Evolutionary conservation across 1,140 invertebrate species (phyloP).

Genomic region (Nephotettix cincticeps): DNA sequence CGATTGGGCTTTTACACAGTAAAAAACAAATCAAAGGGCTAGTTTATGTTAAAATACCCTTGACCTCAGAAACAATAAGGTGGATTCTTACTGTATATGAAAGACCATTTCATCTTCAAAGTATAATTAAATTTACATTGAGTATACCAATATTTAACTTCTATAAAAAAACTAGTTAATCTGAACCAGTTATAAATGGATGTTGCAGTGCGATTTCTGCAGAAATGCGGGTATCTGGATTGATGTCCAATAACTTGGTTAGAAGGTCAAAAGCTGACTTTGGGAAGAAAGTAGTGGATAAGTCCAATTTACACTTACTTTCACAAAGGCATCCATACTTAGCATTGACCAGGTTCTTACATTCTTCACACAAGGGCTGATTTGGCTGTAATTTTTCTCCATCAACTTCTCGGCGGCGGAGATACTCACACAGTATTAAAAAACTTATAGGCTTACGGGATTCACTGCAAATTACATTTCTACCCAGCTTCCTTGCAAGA

Average conservation of each 20-base stretch:
- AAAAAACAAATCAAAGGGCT: no score
- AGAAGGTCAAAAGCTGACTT: constrained; percentile 72
- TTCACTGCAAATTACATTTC: constrained; percentile 57
- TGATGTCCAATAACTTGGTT: constrained; percentile 69
- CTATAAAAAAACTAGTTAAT: not conserved
- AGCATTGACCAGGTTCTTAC: not conserved
- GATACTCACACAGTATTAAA: constrained; percentile 51
- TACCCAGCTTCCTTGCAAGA: constrained; percentile 65
- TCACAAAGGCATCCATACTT: constrained; percentile 21
- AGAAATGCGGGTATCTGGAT: constrained; percentile 69
- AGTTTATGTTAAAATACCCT: no score
- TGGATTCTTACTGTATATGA: no score
- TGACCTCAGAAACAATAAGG: no score
- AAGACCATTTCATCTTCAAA: no score
- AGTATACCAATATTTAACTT: not conserved
- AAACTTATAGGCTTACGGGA: constrained; percentile 53
- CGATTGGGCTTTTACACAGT: constrained; percentile 38
- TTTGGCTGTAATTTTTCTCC: not conserved
- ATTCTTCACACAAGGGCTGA: not conserved
- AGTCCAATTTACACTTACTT: not conserved
- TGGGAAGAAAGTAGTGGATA: constrained; percentile 53
- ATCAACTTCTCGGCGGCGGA: constrained; percentile 36
- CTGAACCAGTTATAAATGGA: constrained; percentile 60
- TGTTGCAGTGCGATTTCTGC: constrained; percentile 72
- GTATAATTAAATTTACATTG: no score